Percentiles rank a stretch among this genome's conserved stretches.
Conservation (phyloP, 2,888 invertebrate genomes). For the Scaptomyza reducta region DNA sequence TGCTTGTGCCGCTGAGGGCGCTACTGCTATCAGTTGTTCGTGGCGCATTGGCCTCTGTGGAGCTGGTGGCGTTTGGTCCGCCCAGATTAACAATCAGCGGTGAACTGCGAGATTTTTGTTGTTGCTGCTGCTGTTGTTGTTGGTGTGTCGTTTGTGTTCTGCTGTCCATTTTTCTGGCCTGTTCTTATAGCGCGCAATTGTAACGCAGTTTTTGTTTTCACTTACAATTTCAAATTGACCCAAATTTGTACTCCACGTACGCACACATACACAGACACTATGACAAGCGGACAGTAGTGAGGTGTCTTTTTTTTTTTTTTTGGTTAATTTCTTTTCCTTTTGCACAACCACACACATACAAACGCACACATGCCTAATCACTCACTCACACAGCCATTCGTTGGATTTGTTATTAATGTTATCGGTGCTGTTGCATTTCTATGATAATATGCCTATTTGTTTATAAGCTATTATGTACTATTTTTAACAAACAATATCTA, state of each 20-base stretch:
- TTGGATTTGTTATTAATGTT: constrained; percentile 53
- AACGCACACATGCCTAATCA: constrained; percentile 24
- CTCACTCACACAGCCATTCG: constrained; percentile 31
- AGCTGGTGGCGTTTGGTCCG: constrained; percentile 61
- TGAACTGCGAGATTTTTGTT: constrained; percentile 58
- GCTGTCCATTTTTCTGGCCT: constrained; percentile 48
- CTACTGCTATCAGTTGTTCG: constrained; percentile 19
- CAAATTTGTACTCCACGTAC: constrained; percentile 66
- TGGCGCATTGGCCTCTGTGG: constrained; percentile 30
- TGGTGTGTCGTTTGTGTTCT: constrained; percentile 48
- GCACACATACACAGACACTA: constrained; percentile 40
- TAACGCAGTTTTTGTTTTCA: constrained; percentile 44
- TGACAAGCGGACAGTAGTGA: constrained; percentile 31
- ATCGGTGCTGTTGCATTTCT: constrained; percentile 46
- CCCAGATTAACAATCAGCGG: constrained; percentile 59
- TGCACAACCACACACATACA: constrained; percentile 18
- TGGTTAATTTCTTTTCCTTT: constrained; percentile 53
- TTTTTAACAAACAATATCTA: constrained; percentile 30
- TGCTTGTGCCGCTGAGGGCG: constrained; percentile 1
- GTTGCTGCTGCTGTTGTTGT: constrained; percentile 46
- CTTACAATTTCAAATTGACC: constrained; percentile 61
- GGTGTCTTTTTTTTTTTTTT: constrained; percentile 28
- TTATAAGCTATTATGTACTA: constrained; percentile 33
- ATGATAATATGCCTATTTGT: constrained; percentile 21
- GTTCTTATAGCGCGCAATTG: constrained; percentile 29